Evolutionary conservation across 2,888 invertebrate genomes (phyloP).

Genomic region (Philaethria dido): DNA sequence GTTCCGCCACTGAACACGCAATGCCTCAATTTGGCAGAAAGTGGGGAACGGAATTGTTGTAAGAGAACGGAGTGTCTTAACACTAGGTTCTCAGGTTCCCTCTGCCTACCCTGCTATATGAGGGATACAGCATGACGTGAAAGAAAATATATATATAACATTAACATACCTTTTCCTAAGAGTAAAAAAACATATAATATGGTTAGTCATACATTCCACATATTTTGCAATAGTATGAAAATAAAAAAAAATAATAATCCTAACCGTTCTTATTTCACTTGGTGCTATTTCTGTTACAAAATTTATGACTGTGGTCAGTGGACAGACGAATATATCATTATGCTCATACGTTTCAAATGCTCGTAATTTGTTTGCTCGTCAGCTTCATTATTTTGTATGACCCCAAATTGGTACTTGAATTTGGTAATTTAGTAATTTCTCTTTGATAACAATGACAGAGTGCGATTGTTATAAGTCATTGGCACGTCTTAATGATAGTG

Average conservation of each 20-base stretch:
- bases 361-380: constrained; percentile 24
- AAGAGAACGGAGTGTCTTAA: too few species aligned
- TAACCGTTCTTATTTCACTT: too few species aligned
- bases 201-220: too few species aligned
- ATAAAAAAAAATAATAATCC: neutral
- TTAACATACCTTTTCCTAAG: too few species aligned
- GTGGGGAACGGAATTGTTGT: too few species aligned
- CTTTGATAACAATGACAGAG: neutral
- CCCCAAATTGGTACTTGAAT: constrained; percentile 17
- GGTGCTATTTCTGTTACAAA: constrained; percentile 10
- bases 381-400: constrained; percentile 10
- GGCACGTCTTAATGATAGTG: neutral
- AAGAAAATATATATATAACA: too few species aligned
- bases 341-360: constrained; percentile 18
- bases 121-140: too few species aligned
- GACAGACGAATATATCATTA: constrained; percentile 15
- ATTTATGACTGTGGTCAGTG: constrained; percentile 5
- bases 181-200: too few species aligned
- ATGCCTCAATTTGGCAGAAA: too few species aligned
- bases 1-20: too few species aligned
- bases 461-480: neutral
- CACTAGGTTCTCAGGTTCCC: too few species aligned
- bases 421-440: constrained; percentile 8
- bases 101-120: too few species aligned
- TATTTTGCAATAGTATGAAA: neutral